Evolutionary conservation across 35 echinoderm and acorn worm species (phyloP).

Genomic region (Ophioderma brevispina): DNA sequence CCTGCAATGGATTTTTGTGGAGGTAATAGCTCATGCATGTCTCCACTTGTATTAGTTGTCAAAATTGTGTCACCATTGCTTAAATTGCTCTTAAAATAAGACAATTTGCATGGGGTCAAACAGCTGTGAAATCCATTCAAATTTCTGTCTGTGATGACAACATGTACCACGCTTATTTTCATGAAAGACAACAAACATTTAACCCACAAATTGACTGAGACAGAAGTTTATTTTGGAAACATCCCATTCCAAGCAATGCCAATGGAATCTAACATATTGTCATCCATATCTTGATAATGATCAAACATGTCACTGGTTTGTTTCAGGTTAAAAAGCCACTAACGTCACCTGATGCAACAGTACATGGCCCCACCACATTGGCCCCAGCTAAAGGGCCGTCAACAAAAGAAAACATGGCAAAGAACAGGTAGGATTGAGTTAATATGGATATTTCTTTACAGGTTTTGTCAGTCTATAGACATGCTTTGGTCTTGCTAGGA

Average conservation of each 20-base stretch:
- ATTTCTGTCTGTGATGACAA: not conserved
- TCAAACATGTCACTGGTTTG: not conserved
- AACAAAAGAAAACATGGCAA: not conserved
- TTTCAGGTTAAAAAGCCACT: constrained; percentile 42
- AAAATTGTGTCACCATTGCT: too few relatives aligned
- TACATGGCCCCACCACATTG: constrained; percentile 48
- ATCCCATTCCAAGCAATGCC: not conserved
- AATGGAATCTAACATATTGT: not conserved
- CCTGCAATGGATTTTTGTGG: too few relatives aligned
- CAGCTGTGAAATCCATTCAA: too few relatives aligned
- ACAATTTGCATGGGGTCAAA: too few relatives aligned
- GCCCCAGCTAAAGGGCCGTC: constrained; percentile 4
- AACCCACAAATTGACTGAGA: not conserved
- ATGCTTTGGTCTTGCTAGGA: not conserved
- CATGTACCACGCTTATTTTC: not conserved
- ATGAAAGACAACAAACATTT: not conserved
- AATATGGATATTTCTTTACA: too few relatives aligned
- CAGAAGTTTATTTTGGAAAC: not conserved
- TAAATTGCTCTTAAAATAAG: too few relatives aligned
- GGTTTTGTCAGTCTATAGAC: not conserved
- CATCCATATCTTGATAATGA: not conserved
- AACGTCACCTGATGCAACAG: constrained; percentile 36
- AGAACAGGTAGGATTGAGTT: not conserved
- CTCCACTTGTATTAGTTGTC: too few relatives aligned
- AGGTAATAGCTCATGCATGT: too few relatives aligned